Conservation (phyloP, 2,797 vertebrate species). For the Sebastes minor region DNA sequence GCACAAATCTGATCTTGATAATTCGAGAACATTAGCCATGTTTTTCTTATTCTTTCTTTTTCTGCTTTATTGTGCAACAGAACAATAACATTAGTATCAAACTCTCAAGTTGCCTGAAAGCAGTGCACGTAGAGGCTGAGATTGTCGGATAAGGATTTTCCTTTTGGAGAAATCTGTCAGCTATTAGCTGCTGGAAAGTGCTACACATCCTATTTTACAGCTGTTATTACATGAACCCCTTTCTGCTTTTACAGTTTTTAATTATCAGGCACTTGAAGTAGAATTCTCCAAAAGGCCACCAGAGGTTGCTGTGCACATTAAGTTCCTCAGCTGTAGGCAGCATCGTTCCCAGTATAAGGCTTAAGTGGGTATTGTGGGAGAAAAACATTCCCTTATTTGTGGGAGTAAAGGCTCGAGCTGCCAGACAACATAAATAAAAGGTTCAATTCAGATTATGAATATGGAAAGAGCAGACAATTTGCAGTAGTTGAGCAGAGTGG, state of each 20-base stretch:
- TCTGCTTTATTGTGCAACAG: slow-evolving; percentile 35
- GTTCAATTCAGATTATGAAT: slow-evolving; percentile 41
- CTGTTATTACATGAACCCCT: slow-evolving; percentile 36
- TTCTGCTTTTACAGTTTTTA: slow-evolving; percentile 26
- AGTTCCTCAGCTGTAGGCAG: not conserved
- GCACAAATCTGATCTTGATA: slow-evolving; percentile 35
- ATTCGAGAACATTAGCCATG: slow-evolving; percentile 22
- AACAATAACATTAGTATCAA: slow-evolving; percentile 41
- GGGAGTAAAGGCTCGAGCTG: slow-evolving; percentile 13
- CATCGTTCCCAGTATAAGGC: not conserved
- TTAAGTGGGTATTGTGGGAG: slow-evolving; percentile 32
- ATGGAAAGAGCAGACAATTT: slow-evolving; percentile 30
- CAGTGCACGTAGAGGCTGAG: slow-evolving; percentile 39
- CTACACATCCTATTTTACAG: slow-evolving; percentile 57
- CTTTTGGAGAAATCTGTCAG: slow-evolving; percentile 59
- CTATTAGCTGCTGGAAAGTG: slow-evolving; percentile 61
- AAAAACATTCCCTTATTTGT: slow-evolving; percentile 47
- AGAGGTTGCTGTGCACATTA: slow-evolving; percentile 76
- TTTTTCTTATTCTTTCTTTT: slow-evolving; percentile 50
- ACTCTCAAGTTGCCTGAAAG: slow-evolving; percentile 43
- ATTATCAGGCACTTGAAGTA: not conserved
- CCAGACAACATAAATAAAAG: slow-evolving; percentile 45
- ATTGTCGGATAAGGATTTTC: slow-evolving; percentile 66
- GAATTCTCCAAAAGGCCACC: slow-evolving; percentile 58
- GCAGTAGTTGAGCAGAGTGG: not conserved